Evolutionary conservation across 2,888 invertebrate genomes (phyloP).

Genomic region (Pristionchus maxplancki): DNA sequence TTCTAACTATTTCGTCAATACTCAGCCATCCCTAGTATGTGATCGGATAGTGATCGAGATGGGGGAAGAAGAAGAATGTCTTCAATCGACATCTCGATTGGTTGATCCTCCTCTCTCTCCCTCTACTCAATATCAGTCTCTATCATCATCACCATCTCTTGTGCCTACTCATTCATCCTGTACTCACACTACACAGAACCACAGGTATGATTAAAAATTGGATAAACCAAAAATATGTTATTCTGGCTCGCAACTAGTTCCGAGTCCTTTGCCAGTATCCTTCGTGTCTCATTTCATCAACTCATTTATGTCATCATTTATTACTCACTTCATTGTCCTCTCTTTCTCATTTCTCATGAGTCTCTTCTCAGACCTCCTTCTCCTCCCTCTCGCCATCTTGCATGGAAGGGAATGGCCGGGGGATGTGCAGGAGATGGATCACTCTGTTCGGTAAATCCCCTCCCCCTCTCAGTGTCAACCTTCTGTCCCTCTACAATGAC

Average conservation of each 20-base stretch:
- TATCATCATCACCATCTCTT: not conserved
- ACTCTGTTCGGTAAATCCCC: not conserved
- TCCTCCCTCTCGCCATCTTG: not conserved
- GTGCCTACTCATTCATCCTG: constrained; percentile 17
- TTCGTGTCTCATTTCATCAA: not conserved
- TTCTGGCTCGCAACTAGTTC: not conserved
- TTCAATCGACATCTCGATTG: not conserved
- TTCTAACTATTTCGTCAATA: not conserved
- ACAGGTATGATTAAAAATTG: not conserved
- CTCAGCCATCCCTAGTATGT: not conserved
- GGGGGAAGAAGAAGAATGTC: not conserved
- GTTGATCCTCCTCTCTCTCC: not conserved
- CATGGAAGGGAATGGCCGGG: constrained; percentile 42
- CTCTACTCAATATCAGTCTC: constrained; percentile 7
- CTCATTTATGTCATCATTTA: constrained; percentile 25
- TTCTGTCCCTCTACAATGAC: not conserved
- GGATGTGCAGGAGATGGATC: constrained; percentile 38
- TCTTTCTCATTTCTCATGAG: not conserved
- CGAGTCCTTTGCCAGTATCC: not conserved
- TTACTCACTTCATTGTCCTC: constrained; percentile 16
- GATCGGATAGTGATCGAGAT: not conserved
- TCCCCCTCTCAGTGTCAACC: no score
- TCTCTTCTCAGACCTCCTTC: not conserved
- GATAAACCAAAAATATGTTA: not conserved
- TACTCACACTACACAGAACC: not conserved